Percentiles rank a stretch among this genome's conserved stretches.
phyloP scores from a whole-genome alignment of 2,797 vertebrate species.

The Esox masquinongy region DNA sequence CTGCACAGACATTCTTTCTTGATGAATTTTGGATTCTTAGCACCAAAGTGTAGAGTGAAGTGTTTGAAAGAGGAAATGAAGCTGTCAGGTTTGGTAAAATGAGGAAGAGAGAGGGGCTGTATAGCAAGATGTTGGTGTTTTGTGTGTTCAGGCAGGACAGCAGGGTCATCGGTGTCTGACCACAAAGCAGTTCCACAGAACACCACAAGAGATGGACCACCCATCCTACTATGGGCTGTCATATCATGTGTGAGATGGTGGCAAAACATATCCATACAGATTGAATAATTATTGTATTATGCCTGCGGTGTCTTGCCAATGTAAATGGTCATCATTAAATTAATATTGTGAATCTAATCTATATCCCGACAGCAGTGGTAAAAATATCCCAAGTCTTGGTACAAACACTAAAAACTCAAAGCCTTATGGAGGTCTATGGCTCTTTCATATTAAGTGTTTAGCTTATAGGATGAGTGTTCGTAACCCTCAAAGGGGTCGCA shows the following conservation, averaged over 20 bases:
- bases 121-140: conserved; percentile 78
- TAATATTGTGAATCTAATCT: not conserved
- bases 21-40: conserved; percentile 8
- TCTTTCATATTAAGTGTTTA: not conserved
- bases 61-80: conserved; percentile 68
- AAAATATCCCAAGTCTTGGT: not conserved
- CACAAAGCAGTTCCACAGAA: conserved; percentile 23
- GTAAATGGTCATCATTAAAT: not conserved
- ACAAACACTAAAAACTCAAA: not conserved
- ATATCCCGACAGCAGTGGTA: not conserved
- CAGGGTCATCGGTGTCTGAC: conserved; percentile 65
- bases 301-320: not conserved
- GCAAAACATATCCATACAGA: too few species aligned
- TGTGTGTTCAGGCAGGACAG: conserved; percentile 76
- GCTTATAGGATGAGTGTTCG: not conserved
- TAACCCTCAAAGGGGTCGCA: too few species aligned
- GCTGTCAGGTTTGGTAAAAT: conserved; percentile 59
- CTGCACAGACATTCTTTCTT: conserved; percentile 18
- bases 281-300: not conserved
- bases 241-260: too few species aligned
- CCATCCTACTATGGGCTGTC: too few species aligned
- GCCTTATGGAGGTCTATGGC: not conserved
- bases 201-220: not conserved
- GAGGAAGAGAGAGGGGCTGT: conserved; percentile 38
- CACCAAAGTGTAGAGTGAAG: not conserved